Evolutionary conservation across 2,113 vertebrate genomes (phyloP).

Genomic region (Elaphurus davidianus): DNA sequence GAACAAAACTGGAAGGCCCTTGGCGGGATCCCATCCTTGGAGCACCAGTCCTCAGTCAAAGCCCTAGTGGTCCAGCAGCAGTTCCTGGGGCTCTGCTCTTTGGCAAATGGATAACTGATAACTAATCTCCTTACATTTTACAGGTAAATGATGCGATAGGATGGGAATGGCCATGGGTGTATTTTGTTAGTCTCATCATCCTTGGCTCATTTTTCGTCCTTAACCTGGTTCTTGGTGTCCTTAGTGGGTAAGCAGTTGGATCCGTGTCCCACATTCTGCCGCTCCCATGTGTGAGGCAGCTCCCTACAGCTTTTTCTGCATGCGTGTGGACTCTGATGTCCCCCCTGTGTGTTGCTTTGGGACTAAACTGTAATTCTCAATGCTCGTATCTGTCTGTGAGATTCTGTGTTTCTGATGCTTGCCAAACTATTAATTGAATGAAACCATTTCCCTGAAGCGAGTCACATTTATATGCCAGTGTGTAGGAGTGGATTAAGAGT

Average conservation of each 20-base stretch:
- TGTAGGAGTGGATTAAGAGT: constrained; percentile 2
- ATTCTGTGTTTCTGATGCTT: constrained; percentile 78
- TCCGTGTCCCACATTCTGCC: constrained; percentile 78
- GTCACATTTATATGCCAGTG: not conserved
- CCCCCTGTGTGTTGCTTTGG: constrained; percentile 78
- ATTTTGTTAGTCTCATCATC: constrained; percentile 99
- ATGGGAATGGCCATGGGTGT: constrained; percentile 97
- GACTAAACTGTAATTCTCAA: constrained; percentile 75
- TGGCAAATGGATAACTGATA: constrained; percentile 83
- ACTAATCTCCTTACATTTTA: constrained; percentile 87
- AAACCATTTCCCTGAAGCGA: constrained; percentile 54
- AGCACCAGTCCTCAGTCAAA: constrained; percentile 16
- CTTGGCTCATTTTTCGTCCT: constrained; percentile 99
- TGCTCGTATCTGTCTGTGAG: constrained; percentile 80
- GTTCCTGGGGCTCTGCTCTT: constrained; percentile 80
- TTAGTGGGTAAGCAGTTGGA: constrained; percentile 98
- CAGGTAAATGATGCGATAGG: constrained; percentile 97
- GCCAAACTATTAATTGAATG: constrained; percentile 59
- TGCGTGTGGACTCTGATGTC: constrained; percentile 79
- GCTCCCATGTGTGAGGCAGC: constrained; percentile 76
- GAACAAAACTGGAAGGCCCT: not conserved
- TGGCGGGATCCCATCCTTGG: not conserved
- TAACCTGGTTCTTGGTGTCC: constrained; percentile 99
- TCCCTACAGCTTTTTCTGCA: constrained; percentile 80
- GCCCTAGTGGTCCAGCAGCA: constrained; percentile 82